Conservation (phyloP, 2,888 invertebrate genomes). For the Drosophila flavopinicola region DNA sequence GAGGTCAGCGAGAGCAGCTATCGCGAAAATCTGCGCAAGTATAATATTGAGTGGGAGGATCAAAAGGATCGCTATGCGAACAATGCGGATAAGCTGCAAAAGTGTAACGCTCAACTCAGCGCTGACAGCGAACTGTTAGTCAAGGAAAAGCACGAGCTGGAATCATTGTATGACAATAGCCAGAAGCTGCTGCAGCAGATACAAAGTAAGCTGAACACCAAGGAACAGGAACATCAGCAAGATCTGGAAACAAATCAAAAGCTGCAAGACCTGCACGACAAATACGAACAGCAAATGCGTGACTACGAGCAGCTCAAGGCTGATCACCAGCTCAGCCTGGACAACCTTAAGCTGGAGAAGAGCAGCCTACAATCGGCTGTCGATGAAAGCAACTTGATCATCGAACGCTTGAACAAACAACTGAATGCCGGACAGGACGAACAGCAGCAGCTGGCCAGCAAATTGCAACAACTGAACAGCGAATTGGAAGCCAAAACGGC, state of each 20-base stretch:
- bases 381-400: conserved; percentile 16
- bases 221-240: not conserved
- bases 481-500: conserved; percentile 1
- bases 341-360: conserved; percentile 36
- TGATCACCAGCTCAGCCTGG: conserved; percentile 5
- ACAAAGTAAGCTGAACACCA: conserved; percentile 5
- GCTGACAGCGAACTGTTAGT: conserved; percentile 26
- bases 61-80: conserved; percentile 48
- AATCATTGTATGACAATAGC: conserved; percentile 41
- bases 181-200: conserved; percentile 43
- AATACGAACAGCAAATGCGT: conserved; percentile 23
- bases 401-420: conserved; percentile 22
- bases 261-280: conserved; percentile 21
- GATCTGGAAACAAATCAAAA: not conserved
- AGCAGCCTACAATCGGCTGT: conserved; percentile 11
- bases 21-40: conserved; percentile 66
- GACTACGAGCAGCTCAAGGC: conserved; percentile 29
- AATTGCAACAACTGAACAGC: not conserved
- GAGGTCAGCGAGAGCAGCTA: conserved; percentile 63
- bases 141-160: conserved; percentile 49
- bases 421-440: conserved; percentile 17
- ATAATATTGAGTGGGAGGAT: conserved; percentile 66
- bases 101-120: conserved; percentile 26
- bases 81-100: conserved; percentile 37
- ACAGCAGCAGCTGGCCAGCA: conserved; percentile 5